These are phyloP conservation scores for Ormyrus pomaceus DNA, from an alignment of 2,888 invertebrate genomes.

Conservation along the genomic window DNA sequence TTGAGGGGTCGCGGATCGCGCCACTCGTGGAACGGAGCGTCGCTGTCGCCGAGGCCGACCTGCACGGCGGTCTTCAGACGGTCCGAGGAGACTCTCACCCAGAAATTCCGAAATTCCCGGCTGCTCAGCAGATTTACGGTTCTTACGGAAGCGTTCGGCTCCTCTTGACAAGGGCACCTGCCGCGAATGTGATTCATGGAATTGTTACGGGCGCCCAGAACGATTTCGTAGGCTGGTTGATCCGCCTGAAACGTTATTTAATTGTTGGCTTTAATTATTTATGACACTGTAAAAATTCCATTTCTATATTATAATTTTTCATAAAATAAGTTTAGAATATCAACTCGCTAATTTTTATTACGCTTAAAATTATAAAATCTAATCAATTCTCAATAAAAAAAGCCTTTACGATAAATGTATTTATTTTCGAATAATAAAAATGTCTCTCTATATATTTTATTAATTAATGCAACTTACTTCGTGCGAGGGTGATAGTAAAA, in stretches of 20 bases:
- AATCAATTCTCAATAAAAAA: too few species aligned
- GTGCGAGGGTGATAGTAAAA: conserved; percentile 55
- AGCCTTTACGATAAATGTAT: too few species aligned
- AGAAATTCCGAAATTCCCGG: conserved; percentile 54
- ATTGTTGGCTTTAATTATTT: too few species aligned
- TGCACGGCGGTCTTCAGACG: conserved; percentile 52
- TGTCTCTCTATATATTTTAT: too few species aligned
- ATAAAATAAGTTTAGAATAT: too few species aligned
- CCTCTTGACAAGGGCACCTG: conserved; percentile 57
- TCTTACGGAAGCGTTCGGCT: conserved; percentile 51
- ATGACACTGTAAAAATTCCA: too few species aligned
- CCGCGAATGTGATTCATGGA: conserved; percentile 57
- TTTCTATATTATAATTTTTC: too few species aligned
- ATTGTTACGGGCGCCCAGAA: conserved; percentile 54
- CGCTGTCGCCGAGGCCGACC: conserved; percentile 52
- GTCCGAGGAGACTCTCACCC: conserved; percentile 51
- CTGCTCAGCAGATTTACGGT: conserved; percentile 53
- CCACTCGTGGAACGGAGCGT: conserved; percentile 57
- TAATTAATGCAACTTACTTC: conserved; percentile 52
- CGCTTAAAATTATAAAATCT: too few species aligned
- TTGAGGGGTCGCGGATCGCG: conserved; percentile 54
- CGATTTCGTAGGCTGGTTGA: conserved; percentile 55
- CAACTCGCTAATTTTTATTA: too few species aligned
- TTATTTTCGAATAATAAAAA: too few species aligned
- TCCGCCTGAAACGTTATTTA: conserved; percentile 44